Base-by-base conservation (phyloP, 2,888 invertebrate species). In the Xanthorhoe designata region DNA sequence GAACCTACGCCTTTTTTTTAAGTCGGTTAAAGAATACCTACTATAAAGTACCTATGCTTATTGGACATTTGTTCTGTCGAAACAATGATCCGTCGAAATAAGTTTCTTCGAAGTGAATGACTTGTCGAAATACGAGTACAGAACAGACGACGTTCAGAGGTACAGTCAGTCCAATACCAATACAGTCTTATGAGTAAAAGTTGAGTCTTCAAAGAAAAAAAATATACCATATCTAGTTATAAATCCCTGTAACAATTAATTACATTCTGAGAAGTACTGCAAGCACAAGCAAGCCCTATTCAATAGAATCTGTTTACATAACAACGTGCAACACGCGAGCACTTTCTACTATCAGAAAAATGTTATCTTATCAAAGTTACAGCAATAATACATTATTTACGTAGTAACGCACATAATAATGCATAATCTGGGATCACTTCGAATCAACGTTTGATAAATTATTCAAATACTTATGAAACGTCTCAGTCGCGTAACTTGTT, bases 391-490 rank as follows among this genome's bases (percentile, higher is more conserved):
- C 15, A 15, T 24, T 18, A 10, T 53, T 15, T 32, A 32, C 13
- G 49, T 17, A 45, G 35, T 54, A 57, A 35, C 8, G 50, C 50
- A 38, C 35, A 51, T 17, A 52, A n/a, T 52, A 52, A 17, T 32
- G 9, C n/a, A 38, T 19, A 8, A 59, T 50, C 53, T 54, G 29
- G 57, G 49, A 68, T 61, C 50, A 61, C 7, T 49, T 38, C 19
- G 24, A 38, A 56, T 56, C 51, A 56, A 61, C 66, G 35, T 45
- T 49, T 53, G 19, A 57, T 64, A 61, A 64, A 64, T 55, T 59
- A 68, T 61, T 59, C 51, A 64, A 62, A 68, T 35, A 64, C 15
- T 63, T 67, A 64, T 54, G 50, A 57, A 68, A 68, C 52, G 15
- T 54, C 38, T 54, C 50, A 50, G 35, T 32, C 35, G 50, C 59